These are phyloP conservation scores for Ciconia nigra DNA, from an alignment of 2,797 vertebrate species.

Conservation along the genomic window DNA sequence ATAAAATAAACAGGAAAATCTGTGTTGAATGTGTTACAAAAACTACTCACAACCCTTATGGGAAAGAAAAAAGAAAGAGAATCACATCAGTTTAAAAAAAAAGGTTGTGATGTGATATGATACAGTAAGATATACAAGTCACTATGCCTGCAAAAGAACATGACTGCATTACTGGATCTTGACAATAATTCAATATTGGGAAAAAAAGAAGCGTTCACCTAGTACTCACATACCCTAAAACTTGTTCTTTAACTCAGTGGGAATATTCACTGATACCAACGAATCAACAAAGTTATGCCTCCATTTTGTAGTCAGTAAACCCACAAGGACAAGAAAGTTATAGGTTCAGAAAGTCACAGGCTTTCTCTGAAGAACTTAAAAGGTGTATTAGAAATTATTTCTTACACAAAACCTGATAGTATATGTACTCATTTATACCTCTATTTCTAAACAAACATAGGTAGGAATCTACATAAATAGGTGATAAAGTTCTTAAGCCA, in stretches of 20 bases:
- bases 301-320: not conserved
- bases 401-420: not conserved
- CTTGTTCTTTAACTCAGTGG: not conserved
- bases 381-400: not conserved
- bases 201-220: not conserved
- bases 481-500: not conserved
- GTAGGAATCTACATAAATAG: not conserved
- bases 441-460: not conserved
- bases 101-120: not conserved
- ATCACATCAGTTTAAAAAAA: not conserved
- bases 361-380: not conserved
- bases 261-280: not conserved
- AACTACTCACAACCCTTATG: not conserved
- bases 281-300: not conserved
- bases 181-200: not conserved
- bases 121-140: not conserved
- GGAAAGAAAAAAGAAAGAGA: not conserved
- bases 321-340: not conserved
- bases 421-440: not conserved
- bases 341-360: not conserved
- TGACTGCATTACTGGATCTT: not conserved
- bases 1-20: constrained; percentile 25
- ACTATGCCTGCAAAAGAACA: not conserved
- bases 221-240: not conserved
- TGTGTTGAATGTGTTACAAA: not conserved